A percentile compares a stretch with the other conserved stretches of the same genome.
These are phyloP conservation scores for Drosophila atroscutellata DNA, from an alignment of 2,888 invertebrate genomes.

Conservation along the genomic window DNA sequence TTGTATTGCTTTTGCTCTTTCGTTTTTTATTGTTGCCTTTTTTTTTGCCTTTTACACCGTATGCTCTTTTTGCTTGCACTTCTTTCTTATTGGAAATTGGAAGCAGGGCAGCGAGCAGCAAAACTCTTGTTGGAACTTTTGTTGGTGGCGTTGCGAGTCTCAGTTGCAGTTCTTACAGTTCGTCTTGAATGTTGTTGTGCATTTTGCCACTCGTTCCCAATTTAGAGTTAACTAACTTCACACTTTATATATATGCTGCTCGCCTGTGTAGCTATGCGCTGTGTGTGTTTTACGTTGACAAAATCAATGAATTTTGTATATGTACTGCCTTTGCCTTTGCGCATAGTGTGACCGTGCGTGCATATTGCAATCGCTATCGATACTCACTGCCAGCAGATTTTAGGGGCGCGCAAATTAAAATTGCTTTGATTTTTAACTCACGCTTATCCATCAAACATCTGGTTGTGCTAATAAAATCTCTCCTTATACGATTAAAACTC, in stretches of 20 bases:
- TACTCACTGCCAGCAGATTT: neutral
- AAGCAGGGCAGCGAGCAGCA: conserved; percentile 24
- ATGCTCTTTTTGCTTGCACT: conserved; percentile 58
- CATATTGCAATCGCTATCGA: conserved; percentile 18
- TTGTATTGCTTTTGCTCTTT: conserved; percentile 22
- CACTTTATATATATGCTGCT: conserved; percentile 43
- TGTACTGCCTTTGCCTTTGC: conserved; percentile 56
- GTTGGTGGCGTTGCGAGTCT: conserved; percentile 11
- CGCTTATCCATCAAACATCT: neutral
- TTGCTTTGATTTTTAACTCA: neutral
- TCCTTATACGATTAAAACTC: neutral
- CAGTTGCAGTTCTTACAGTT: conserved; percentile 26
- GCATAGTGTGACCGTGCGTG: conserved; percentile 41
- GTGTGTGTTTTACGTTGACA: conserved; percentile 74
- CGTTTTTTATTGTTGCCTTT: conserved; percentile 3
- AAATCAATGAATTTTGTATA: conserved; percentile 84
- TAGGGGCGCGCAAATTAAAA: conserved; percentile 21
- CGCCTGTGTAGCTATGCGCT: conserved; percentile 65
- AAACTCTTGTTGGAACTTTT: conserved; percentile 45
- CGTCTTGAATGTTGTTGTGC: conserved; percentile 24
- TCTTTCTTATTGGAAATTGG: conserved; percentile 61
- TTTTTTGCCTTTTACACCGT: conserved; percentile 50
- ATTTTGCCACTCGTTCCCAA: conserved; percentile 43
- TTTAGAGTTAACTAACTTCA: conserved; percentile 61
- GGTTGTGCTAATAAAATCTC: neutral